phyloP scores from a whole-genome alignment of 2,888 invertebrate species.

The Galerucella pusilla region DNA sequence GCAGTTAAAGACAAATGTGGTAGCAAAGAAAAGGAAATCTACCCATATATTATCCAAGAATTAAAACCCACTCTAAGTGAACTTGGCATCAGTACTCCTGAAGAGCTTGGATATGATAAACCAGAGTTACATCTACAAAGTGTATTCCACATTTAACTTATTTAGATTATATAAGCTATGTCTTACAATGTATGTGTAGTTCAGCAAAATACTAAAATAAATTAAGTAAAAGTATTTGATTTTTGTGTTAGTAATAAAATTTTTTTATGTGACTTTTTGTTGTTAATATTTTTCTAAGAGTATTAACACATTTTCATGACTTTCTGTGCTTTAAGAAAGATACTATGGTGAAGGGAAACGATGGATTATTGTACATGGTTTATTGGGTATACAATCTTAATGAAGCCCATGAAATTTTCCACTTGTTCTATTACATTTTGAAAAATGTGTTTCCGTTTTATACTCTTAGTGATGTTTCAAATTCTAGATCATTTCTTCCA shows the following conservation, averaged over 20 bases:
- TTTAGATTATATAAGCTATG: slow-evolving; percentile 1
- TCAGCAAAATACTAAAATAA: neutral
- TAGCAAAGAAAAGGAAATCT: slow-evolving; percentile 77
- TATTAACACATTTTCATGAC: too few relatives aligned
- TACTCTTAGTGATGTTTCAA: too few relatives aligned
- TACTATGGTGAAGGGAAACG: too few relatives aligned
- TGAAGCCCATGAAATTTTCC: too few relatives aligned
- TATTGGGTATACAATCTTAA: too few relatives aligned
- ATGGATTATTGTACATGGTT: too few relatives aligned
- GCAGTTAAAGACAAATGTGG: slow-evolving; percentile 92
- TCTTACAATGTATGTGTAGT: neutral
- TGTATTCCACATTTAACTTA: slow-evolving; percentile 74
- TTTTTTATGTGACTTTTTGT: neutral
- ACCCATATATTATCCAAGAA: slow-evolving; percentile 90
- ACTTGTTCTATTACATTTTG: too few relatives aligned
- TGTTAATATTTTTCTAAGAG: neutral
- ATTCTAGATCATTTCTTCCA: too few relatives aligned
- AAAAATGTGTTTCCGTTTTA: too few relatives aligned
- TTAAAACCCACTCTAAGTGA: slow-evolving; percentile 92
- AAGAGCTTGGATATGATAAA: slow-evolving; percentile 96
- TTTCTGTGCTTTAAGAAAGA: too few relatives aligned
- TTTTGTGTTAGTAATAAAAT: neutral
- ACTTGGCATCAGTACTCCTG: slow-evolving; percentile 92
- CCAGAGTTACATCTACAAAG: slow-evolving; percentile 90
- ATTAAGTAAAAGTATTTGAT: neutral